These are phyloP conservation scores for Tetragonisca angustula DNA, from an alignment of 2,888 invertebrate species.

Conservation along the genomic window DNA sequence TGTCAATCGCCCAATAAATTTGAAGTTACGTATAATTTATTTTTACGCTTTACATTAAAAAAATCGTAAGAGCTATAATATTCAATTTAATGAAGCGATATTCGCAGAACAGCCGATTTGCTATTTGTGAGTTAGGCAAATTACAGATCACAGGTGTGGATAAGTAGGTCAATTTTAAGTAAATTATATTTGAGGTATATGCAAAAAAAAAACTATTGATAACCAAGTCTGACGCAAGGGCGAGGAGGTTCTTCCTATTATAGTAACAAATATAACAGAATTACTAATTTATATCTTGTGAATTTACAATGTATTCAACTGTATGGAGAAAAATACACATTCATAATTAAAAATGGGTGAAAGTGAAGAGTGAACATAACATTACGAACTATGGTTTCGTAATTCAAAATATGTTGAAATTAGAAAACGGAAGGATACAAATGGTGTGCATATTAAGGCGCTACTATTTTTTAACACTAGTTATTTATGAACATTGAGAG, in stretches of 20 bases:
- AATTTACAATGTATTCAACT: conserved; percentile 72
- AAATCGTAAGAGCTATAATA: conserved; percentile 38
- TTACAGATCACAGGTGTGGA: conserved; percentile 58
- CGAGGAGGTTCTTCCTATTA: conserved; percentile 77
- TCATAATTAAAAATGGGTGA: conserved; percentile 62
- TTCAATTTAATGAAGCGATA: conserved; percentile 55
- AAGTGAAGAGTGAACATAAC: conserved; percentile 52
- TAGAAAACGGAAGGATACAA: conserved; percentile 66
- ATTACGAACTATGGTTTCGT: conserved; percentile 67
- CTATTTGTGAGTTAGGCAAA: conserved; percentile 61
- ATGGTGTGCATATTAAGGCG: conserved; percentile 75
- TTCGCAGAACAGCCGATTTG: conserved; percentile 53
- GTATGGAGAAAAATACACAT: conserved; percentile 57
- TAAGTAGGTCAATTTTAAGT: conserved; percentile 69
- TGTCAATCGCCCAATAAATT: conserved; percentile 67
- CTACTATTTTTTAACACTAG: conserved; percentile 80
- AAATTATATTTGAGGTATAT: conserved; percentile 55
- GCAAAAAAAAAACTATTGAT: conserved; percentile 62
- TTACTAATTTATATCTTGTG: conserved; percentile 78
- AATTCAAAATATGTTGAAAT: conserved; percentile 65
- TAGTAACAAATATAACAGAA: conserved; percentile 75
- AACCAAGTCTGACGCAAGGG: conserved; percentile 75
- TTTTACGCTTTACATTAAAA: conserved; percentile 48
- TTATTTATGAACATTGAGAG: conserved; percentile 77
- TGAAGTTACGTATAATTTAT: conserved; percentile 48